Evolutionary conservation across 2,797 vertebrate species (phyloP).

Genomic region (Menidia menidia): DNA sequence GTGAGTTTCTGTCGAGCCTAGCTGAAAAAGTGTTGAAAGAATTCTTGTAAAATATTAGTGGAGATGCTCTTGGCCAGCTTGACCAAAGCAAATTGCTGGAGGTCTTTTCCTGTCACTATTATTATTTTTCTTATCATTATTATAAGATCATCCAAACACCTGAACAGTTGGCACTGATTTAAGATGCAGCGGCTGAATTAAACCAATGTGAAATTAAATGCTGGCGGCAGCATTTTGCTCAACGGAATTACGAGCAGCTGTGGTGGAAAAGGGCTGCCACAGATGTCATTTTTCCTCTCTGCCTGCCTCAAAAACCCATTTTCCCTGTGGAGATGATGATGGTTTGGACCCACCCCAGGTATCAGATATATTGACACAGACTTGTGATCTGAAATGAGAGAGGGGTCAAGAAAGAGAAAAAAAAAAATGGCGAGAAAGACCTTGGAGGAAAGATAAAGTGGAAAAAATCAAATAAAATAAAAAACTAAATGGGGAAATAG

Average conservation of each 20-base stretch:
- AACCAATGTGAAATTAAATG: background rate
- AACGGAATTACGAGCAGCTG: background rate
- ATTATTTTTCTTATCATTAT: background rate
- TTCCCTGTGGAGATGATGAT: conserved; percentile 7
- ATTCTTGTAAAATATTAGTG: no score
- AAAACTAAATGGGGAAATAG: no score
- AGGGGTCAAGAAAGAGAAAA: background rate
- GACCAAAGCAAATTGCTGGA: no score
- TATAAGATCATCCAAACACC: background rate
- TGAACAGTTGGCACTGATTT: background rate
- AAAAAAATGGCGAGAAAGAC: background rate
- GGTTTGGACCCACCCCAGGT: conserved; percentile 14
- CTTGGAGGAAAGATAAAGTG: background rate
- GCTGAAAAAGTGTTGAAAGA: no score
- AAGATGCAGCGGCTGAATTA: background rate
- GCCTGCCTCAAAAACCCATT: background rate
- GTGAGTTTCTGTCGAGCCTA: no score
- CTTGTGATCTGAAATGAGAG: background rate
- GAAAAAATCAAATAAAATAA: background rate
- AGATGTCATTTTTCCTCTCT: background rate
- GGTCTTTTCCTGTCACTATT: background rate
- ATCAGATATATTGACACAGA: conserved; percentile 5
- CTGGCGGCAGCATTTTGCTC: background rate
- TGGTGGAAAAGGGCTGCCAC: background rate
- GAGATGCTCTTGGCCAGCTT: no score